Conservation (phyloP, 2,113 vertebrate species). For the Mesembrinibis cayennensis region DNA sequence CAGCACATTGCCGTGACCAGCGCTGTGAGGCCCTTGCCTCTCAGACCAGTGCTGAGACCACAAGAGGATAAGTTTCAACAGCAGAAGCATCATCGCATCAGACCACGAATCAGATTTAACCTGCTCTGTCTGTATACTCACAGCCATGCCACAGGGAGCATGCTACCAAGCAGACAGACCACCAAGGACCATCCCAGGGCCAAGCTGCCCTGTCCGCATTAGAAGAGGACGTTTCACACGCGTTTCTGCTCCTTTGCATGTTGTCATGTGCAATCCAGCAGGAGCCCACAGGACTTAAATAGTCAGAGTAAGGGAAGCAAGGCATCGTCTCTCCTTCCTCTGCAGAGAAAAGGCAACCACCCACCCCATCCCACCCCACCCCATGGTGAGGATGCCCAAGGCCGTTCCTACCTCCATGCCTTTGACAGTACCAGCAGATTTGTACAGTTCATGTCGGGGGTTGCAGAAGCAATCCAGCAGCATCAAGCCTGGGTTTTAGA, state of each 20-base stretch:
- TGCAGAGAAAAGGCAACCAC: neutral
- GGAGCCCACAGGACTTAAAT: neutral
- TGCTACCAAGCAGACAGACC: neutral
- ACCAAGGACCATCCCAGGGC: neutral
- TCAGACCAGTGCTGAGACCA: neutral
- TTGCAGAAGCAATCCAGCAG: neutral
- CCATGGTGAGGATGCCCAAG: neutral
- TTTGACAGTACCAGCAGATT: neutral
- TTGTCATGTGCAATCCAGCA: rapidly evolving
- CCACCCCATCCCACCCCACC: neutral
- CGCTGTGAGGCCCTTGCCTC: neutral
- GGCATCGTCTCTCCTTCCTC: neutral
- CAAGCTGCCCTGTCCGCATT: neutral
- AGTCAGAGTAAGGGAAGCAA: neutral
- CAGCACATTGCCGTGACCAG: rapidly evolving
- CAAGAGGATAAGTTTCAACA: neutral
- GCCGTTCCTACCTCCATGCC: neutral
- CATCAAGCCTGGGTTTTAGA: neutral
- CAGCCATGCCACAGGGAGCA: neutral
- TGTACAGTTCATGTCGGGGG: neutral
- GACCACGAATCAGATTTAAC: neutral
- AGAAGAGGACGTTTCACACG: neutral
- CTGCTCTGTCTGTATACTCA: neutral
- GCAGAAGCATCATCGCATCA: neutral
- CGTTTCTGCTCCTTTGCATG: neutral